Evolutionary conservation across 1,140 invertebrate genomes (phyloP), one percentile per base, ranked within the genome.

Genomic region (Drosophila sp.): DNA sequence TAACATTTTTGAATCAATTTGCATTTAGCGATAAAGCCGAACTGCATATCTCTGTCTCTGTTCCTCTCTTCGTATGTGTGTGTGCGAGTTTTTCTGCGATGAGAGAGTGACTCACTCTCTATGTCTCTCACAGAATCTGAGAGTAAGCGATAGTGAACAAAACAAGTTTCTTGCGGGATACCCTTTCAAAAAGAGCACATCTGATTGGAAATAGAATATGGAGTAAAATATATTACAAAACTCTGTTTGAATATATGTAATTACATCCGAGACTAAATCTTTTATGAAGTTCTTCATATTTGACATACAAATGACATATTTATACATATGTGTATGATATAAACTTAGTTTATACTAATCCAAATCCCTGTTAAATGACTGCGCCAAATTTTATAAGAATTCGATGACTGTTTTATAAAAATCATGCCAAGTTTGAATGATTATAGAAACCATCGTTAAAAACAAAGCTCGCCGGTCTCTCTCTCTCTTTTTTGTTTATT

Each of bases 1-100:
- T 50, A 50, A 50, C 44, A 50, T 50, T 50, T 50, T 50, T 50
- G 44, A 50, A 50, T 50, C 23, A 50, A 50, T 50, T 50, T 50
- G 44, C 44, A 50, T 50, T 50, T 50, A 8, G 44, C 44, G 44
- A 50, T 50, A 50, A 50, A 27, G 5, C 44, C 6, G 7, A 50
- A 23, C 44, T 47, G 44, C 44, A 25, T 50, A 25, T 50, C 23
- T 1, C 1, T 50, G 8, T 47, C 41, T 11, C 17, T 47, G 5
- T 47, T 25, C 8, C 44, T 50, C 44, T 10, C 25, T 50, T 10
- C 27, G 1, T 17, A 2, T 41, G 11, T 41, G 3, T 41, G 2
- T 41, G 7, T 27, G 44, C 27, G 23, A 10, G 17, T 17, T 17
- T 17, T 27, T 50, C 23, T 25, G 23, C 44, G 40, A 17, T 25